Base-by-base conservation (phyloP, 2,888 invertebrate species). In the Epirrhoe alternata region DNA sequence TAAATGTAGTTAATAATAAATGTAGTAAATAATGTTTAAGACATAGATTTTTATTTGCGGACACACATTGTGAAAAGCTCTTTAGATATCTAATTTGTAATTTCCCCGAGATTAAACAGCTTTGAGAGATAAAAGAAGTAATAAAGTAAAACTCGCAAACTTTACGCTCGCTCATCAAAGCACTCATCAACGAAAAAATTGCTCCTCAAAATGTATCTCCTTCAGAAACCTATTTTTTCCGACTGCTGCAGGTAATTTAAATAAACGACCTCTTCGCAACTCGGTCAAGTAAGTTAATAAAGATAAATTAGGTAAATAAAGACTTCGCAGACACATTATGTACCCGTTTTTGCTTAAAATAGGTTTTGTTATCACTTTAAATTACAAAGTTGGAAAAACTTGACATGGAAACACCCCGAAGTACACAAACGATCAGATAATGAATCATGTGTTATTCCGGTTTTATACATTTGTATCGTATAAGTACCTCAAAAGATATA, bases 201-300 rank as follows among this genome's bases (percentile, higher is more conserved):
- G 70, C 75, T 76, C 72, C 35, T 60, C 62, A 64, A 72, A 74
- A 74, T 70, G 53, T 63, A 69, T 75, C 62, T 77, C 69, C 72
- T 62, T 72, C 67, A 59, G 57, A 70, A 75, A 77, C 68, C 66
- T 67, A 75, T 76, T 73, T 73, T 73, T 75, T 71, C 66, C 65
- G 67, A 70, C 71, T 61, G 61, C 55, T 64, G 63, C 60, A 64
- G 59, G 64, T 76, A 78, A 79, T 80, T 81, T 77, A 74, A 79
- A 79, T 76, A 77, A 78, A 78, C 63, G 75, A 69, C 60, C 68
- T 75, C 72, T 74, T 74, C 68, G 69, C 69, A 75, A 77, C 71
- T 74, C 68, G 61, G 69, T 69, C 77, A 76, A 74, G 72, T 75
- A 65, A 67, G 71, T 72, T 74, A 80, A 76, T 78, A 77, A 80